Conservation (phyloP, 2,888 invertebrate genomes). For the Polyommatus iphigenia region DNA sequence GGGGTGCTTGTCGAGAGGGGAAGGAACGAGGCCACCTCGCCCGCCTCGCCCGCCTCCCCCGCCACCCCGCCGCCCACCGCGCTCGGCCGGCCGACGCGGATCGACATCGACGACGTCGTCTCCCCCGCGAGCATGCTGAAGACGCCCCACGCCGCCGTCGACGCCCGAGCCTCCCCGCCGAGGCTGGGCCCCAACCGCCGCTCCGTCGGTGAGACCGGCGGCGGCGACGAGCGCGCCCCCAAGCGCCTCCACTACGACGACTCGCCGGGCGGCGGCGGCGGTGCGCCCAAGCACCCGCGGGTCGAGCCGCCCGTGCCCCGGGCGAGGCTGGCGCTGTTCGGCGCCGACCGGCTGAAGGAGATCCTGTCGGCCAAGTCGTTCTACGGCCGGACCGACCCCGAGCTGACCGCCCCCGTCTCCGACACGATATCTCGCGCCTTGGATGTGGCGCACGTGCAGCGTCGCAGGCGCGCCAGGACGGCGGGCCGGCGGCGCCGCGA, state of each 20-base stretch:
- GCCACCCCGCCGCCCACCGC: constrained; percentile 57
- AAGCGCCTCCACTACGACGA: constrained; percentile 67
- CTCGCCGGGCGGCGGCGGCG: constrained; percentile 58
- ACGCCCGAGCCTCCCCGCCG: constrained; percentile 63
- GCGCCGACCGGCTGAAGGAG: constrained; percentile 68
- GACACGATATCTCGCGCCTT: constrained; percentile 62
- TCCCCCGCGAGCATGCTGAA: constrained; percentile 70
- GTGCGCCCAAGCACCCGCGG: constrained; percentile 61
- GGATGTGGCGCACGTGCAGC: constrained; percentile 52
- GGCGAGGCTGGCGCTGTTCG: constrained; percentile 70
- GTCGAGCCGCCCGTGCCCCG: constrained; percentile 63
- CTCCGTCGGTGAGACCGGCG: constrained; percentile 59
- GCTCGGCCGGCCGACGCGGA: constrained; percentile 62
- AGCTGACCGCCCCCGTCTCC: constrained; percentile 58
- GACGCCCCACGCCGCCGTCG: constrained; percentile 67
- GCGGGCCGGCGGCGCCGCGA: constrained; percentile 58
- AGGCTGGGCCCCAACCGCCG: constrained; percentile 64
- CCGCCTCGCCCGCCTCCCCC: not conserved
- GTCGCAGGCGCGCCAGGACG: constrained; percentile 53
- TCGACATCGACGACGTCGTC: constrained; percentile 58
- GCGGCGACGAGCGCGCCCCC: constrained; percentile 64
- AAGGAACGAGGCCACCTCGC: constrained; percentile 49
- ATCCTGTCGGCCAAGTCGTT: constrained; percentile 78
- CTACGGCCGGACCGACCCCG: constrained; percentile 75
- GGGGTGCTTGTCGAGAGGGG: constrained; percentile 66